Percentiles rank a stretch among this genome's conserved stretches.
phyloP scores from a whole-genome alignment of 2,888 invertebrate species.

The Agelastica alni region DNA sequence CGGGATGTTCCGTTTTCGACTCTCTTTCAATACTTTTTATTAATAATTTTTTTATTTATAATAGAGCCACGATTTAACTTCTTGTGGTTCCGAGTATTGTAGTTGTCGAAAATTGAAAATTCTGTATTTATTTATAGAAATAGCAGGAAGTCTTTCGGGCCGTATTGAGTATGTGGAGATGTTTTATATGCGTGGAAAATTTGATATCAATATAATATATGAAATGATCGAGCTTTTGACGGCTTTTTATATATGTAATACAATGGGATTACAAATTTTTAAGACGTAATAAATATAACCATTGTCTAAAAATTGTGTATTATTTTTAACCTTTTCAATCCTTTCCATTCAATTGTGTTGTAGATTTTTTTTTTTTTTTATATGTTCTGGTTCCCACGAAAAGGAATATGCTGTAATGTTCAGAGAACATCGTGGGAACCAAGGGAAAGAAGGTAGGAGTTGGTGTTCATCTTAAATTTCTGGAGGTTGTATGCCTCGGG shows the following conservation, averaged over 20 bases:
- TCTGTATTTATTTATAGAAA: neutral
- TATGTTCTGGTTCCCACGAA: no score
- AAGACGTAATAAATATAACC: slow-evolving; percentile 58
- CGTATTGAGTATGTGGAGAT: slow-evolving; percentile 51
- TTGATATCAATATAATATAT: slow-evolving; percentile 56
- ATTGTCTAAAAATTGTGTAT: slow-evolving; percentile 50
- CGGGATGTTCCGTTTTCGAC: slow-evolving; percentile 6
- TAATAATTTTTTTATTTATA: no score
- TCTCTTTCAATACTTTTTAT: no score
- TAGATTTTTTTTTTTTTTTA: no score
- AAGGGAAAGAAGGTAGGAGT: no score
- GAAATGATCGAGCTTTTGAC: slow-evolving; percentile 59
- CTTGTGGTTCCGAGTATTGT: slow-evolving; percentile 3
- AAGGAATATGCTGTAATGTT: no score
- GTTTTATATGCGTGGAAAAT: slow-evolving; percentile 56
- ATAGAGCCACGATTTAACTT: no score
- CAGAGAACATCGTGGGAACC: no score
- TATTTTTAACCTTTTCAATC: slow-evolving; percentile 32
- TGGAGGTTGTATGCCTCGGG: no score
- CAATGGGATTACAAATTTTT: slow-evolving; percentile 58
- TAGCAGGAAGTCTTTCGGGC: slow-evolving; percentile 31
- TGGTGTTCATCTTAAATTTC: no score
- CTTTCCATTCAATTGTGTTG: neutral
- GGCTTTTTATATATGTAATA: slow-evolving; percentile 59
- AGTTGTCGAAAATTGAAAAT: slow-evolving; percentile 3